Percentiles rank a stretch among this genome's conserved stretches.
These are phyloP conservation scores for Pogonocherus hispidulus DNA, from an alignment of 2,888 invertebrate genomes.

Conservation along the genomic window DNA sequence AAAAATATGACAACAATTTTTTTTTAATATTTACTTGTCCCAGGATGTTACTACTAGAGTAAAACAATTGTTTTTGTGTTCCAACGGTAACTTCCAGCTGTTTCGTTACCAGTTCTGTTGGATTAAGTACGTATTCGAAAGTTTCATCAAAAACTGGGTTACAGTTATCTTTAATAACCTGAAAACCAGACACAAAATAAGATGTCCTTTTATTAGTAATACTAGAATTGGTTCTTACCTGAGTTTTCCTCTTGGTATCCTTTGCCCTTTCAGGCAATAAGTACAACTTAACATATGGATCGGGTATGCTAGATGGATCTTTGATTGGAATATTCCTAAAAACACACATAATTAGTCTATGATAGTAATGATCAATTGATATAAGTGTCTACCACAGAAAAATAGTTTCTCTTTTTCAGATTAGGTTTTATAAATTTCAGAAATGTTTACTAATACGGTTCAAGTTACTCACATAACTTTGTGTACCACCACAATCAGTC, in stretches of 20 bases:
- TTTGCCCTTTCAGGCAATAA: slow-evolving; percentile 87
- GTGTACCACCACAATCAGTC: slow-evolving; percentile 87
- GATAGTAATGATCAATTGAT: too few relatives aligned
- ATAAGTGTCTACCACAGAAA: too few relatives aligned
- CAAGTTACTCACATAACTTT: slow-evolving; percentile 84
- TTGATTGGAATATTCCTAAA: slow-evolving; percentile 83
- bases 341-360: neutral
- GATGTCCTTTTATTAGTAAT: too few relatives aligned
- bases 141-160: slow-evolving; percentile 93
- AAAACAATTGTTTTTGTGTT: slow-evolving; percentile 87
- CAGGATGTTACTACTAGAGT: slow-evolving; percentile 85
- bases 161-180: slow-evolving; percentile 88
- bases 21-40: slow-evolving; percentile 76
- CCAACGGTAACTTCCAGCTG: slow-evolving; percentile 89
- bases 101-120: slow-evolving; percentile 82
- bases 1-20: neutral
- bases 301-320: slow-evolving; percentile 86
- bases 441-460: neutral
- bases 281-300: slow-evolving; percentile 91
- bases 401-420: too few relatives aligned
- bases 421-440: too few relatives aligned
- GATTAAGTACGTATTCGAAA: slow-evolving; percentile 89
- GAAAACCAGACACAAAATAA: slow-evolving; percentile 34
- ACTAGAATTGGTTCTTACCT: too few relatives aligned
- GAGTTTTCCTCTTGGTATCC: slow-evolving; percentile 90